phyloP scores from a whole-genome alignment of 2,113 vertebrate species.

The Bambusicola thoracicus region DNA sequence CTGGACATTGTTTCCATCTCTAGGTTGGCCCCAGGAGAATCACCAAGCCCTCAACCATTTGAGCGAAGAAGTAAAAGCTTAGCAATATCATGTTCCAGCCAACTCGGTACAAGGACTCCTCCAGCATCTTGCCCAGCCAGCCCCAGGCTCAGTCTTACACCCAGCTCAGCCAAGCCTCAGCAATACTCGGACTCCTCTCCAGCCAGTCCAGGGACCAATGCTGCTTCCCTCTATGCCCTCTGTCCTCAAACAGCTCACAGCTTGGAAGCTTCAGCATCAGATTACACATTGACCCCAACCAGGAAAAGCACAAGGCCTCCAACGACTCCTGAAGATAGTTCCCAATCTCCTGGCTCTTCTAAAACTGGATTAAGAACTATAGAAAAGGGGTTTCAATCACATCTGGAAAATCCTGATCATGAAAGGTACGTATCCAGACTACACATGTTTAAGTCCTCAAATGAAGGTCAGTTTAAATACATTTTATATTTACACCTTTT shows the following conservation, averaged over 20 bases:
- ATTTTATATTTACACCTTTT: neutral
- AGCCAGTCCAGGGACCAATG: constrained; percentile 59
- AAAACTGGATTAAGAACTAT: constrained; percentile 27
- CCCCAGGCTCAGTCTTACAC: constrained; percentile 42
- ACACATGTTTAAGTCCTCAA: neutral
- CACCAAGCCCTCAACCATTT: neutral
- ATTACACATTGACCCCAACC: constrained; percentile 20
- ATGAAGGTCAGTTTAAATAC: neutral
- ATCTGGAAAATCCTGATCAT: constrained; percentile 39
- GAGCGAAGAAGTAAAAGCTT: constrained; percentile 21
- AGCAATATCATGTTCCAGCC: constrained; percentile 27
- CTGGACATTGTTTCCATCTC: constrained; percentile 49
- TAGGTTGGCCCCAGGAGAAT: constrained; percentile 38
- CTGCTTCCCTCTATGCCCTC: constrained; percentile 32
- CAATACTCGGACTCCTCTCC: constrained; percentile 47
- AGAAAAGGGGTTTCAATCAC: constrained; percentile 39
- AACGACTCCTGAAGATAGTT: constrained; percentile 33
- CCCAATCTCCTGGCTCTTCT: constrained; percentile 53
- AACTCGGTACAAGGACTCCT: neutral
- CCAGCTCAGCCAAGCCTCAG: constrained; percentile 58
- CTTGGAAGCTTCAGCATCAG: constrained; percentile 34
- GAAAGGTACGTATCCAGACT: constrained; percentile 47
- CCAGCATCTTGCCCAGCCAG: constrained; percentile 8
- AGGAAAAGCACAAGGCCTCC: constrained; percentile 72
- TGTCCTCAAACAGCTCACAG: constrained; percentile 62